Base-by-base conservation (phyloP, 1,140 invertebrate species). In the Lysiphlebus fabarum region DNA sequence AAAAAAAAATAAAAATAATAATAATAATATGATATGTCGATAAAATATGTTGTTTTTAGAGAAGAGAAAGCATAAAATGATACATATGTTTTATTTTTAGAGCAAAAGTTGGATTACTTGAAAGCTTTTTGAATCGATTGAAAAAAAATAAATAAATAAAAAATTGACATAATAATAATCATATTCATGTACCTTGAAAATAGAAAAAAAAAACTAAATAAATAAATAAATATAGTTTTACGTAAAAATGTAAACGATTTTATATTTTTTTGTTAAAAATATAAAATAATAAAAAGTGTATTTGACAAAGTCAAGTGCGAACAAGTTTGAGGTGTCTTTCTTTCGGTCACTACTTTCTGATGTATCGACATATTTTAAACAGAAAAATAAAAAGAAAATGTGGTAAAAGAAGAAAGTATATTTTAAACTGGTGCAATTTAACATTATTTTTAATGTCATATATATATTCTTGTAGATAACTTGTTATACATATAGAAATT, bases 1-100 rank as follows among this genome's bases (percentile, higher is more conserved):
- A 73, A 73, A 73, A 68, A 69, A 66, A 74, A 74, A 73, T 66
- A 68, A n/a, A n/a, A n/a, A n/a, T n/a, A n/a, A 26, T 26, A 26
- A 26, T 26, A 26, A 26, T 26, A 26, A 73, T 73, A 74, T 74
- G 66, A 68, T 64, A 74, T 74, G 71, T 72, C 70, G 70, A 72
- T 73, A 67, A 66, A 66, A 59, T 42, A 51, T 57, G 59, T 61
- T 68, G 61, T 64, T 65, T 62, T 64, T 62, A 58, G 45, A 26
- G 60, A 38, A 53, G 45, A 56, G 47, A 45, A 37, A 47, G 33
- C 9, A 40, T 43, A 26, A 9, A n/a, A 44, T n/a, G 41, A 53
- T 17, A 12, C 14, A 34, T 14, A 38, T 26, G 41, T 43, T 59
- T 49, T 26, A 53, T 37, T 36, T 55, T n/a, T 26, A 48, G 33